Evolutionary conservation across 1,140 invertebrate species (phyloP).

Genomic region (Anoplophora glabripennis): DNA sequence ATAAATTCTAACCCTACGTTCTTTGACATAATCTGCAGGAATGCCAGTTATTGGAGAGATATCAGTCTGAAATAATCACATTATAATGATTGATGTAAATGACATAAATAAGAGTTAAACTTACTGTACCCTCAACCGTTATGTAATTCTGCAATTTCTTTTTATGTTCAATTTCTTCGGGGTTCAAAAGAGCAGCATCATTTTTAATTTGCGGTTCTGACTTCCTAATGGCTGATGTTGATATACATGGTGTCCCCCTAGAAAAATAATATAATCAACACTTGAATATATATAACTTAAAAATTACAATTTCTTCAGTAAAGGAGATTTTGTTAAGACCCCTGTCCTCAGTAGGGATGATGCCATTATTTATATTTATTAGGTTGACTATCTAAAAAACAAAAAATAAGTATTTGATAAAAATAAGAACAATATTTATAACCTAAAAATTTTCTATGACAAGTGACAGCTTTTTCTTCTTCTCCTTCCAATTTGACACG

Average conservation of each 20-base stretch:
- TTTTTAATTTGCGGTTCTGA: constrained; percentile 31
- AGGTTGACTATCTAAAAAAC: too few species aligned
- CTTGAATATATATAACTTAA: background rate
- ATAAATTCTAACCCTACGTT: constrained; percentile 83
- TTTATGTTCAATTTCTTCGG: constrained; percentile 54
- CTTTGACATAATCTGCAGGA: constrained; percentile 85
- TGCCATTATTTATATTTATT: too few species aligned
- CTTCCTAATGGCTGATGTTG: constrained; percentile 18
- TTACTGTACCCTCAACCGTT: constrained; percentile 54
- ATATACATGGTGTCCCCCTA: constrained; percentile 9
- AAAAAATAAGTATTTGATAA: too few species aligned
- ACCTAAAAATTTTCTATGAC: too few species aligned
- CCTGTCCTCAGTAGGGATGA: background rate
- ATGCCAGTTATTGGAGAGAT: constrained; percentile 66
- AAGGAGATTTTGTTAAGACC: background rate
- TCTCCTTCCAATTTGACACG: too few species aligned
- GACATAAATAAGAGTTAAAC: constrained; percentile 11
- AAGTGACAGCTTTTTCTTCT: too few species aligned
- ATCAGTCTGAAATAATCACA: constrained; percentile 52
- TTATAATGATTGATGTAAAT: background rate
- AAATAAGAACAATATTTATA: too few species aligned
- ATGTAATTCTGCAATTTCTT: constrained; percentile 56
- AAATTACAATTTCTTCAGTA: background rate
- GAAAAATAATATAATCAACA: background rate
- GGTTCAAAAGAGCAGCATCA: constrained; percentile 52